A percentile compares a stretch with the other conserved stretches of the same genome.
Conservation (phyloP, 2,888 invertebrate genomes). For the Phaedon cochleariae region DNA sequence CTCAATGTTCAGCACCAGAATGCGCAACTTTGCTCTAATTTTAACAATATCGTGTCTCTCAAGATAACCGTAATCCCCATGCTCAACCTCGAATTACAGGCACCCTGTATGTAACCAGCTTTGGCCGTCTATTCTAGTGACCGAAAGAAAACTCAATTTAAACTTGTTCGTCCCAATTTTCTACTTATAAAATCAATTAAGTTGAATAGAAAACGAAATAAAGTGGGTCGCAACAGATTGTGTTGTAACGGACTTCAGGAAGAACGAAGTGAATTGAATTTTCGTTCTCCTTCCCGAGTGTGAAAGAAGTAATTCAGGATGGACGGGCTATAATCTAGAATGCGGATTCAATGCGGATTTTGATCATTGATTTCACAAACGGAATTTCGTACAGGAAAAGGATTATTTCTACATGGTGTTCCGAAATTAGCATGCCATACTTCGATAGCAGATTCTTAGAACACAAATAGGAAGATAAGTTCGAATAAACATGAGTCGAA, state of each 20-base stretch:
- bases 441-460: too few species aligned
- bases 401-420: too few species aligned
- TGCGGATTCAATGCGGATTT: background rate
- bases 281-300: background rate
- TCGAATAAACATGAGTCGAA: too few species aligned
- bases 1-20: too few species aligned
- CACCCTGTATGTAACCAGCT: background rate
- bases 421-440: too few species aligned
- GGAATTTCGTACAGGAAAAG: too few species aligned
- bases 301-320: background rate
- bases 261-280: background rate
- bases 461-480: too few species aligned
- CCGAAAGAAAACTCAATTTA: slow-evolving; percentile 23
- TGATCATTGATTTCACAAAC: background rate
- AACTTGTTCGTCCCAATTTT: slow-evolving; percentile 20
- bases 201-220: slow-evolving; percentile 10
- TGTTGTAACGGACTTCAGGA: background rate
- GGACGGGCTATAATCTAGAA: background rate
- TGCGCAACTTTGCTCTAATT: too few species aligned
- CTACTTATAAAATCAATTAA: slow-evolving; percentile 21
- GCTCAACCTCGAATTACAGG: too few species aligned
- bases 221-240: background rate
- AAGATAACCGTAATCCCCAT: too few species aligned
- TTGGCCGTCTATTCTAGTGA: slow-evolving; percentile 15
- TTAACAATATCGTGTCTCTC: too few species aligned